Evolutionary conservation across 1,140 invertebrate genomes (phyloP).

Genomic region (Drosophila sp.): DNA sequence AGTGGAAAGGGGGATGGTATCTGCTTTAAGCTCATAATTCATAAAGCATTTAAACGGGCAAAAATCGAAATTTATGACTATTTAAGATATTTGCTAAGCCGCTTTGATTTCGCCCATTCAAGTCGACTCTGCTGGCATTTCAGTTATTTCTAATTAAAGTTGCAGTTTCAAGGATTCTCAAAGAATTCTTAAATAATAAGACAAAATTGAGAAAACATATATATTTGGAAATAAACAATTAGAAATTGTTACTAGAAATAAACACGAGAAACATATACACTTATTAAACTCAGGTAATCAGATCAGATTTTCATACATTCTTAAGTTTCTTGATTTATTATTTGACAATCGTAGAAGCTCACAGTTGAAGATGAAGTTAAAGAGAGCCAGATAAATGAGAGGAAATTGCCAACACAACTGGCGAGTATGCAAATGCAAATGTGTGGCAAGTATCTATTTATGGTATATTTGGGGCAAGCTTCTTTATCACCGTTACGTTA

Average conservation of each 20-base stretch:
- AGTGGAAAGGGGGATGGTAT: too few species aligned
- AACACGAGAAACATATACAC: too few species aligned
- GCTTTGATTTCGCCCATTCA: slow-evolving; percentile 41
- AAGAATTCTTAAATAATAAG: too few species aligned
- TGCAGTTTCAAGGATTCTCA: not conserved
- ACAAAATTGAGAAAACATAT: too few species aligned
- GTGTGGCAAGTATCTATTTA: not conserved
- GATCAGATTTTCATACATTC: too few species aligned
- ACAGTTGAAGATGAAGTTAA: not conserved
- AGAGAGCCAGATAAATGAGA: not conserved
- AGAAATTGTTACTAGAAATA: too few species aligned
- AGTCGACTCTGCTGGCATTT: slow-evolving; percentile 6
- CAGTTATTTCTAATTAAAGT: slow-evolving; percentile 42
- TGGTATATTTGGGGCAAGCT: not conserved
- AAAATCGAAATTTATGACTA: slow-evolving; percentile 85
- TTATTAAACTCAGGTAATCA: too few species aligned
- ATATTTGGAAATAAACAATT: too few species aligned
- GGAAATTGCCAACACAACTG: slow-evolving; percentile 1
- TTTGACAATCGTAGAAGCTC: too few species aligned
- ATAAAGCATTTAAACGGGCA: slow-evolving; percentile 83
- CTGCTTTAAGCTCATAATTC: slow-evolving; percentile 83
- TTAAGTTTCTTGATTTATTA: too few species aligned
- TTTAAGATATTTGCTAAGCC: slow-evolving; percentile 76
- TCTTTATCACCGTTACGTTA: slow-evolving; percentile 20
- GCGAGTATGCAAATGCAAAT: slow-evolving; percentile 27